Conservation (phyloP, 1,140 invertebrate species). For the Macrobrachium rosenbergii region DNA sequence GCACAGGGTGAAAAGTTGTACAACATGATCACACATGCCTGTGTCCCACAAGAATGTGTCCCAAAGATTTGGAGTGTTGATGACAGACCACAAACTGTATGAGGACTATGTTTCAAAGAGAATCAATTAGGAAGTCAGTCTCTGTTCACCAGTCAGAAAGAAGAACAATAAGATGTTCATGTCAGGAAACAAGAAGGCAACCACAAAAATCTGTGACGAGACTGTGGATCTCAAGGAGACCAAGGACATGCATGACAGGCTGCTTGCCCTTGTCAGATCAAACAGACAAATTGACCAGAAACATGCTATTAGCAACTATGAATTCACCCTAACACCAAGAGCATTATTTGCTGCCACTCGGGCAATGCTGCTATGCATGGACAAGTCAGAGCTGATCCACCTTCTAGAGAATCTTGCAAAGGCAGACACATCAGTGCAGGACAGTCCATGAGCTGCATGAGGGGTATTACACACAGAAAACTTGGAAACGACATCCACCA, state of each 20-base stretch:
- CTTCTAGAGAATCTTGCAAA: not conserved
- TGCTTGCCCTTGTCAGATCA: conserved; percentile 24
- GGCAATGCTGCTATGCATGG: conserved; percentile 14
- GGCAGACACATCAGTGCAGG: not conserved
- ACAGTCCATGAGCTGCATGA: not conserved
- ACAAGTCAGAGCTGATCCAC: conserved; percentile 23
- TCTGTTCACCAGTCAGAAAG: conserved; percentile 1
- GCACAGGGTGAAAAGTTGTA: conserved; percentile 9
- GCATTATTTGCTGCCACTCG: conserved; percentile 33
- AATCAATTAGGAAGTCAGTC: not conserved
- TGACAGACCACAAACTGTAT: not conserved
- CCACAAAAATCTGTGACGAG: not conserved
- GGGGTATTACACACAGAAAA: not conserved
- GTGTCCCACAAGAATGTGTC: not conserved
- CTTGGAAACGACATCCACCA: not conserved
- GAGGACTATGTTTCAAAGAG: conserved; percentile 1
- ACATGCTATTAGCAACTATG: conserved; percentile 17
- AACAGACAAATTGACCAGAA: conserved; percentile 38
- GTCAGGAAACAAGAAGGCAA: not conserved
- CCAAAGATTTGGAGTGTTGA: too few species aligned
- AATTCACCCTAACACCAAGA: conserved; percentile 32
- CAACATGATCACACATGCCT: conserved; percentile 1
- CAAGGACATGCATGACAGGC: conserved; percentile 18
- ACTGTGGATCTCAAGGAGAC: conserved; percentile 27
- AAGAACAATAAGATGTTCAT: conserved; percentile 4